A percentile compares a stretch with the other conserved stretches of the same genome.
Evolutionary conservation across 2,113 vertebrate genomes (phyloP).

Genomic region (Tautogolabrus adspersus): DNA sequence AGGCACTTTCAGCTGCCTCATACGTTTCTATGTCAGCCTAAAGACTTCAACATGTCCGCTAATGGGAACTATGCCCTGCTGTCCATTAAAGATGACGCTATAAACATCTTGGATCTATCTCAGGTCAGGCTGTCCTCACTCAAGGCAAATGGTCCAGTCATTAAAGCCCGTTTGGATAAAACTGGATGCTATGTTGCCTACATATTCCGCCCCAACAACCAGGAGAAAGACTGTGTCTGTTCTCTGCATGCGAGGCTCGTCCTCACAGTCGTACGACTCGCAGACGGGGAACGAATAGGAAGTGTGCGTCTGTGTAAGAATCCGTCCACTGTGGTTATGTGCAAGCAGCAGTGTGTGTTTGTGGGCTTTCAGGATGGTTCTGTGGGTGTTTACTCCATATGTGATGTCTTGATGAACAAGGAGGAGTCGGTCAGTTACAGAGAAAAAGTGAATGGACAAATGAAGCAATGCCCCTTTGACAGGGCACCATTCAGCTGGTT

Average conservation of each 20-base stretch:
- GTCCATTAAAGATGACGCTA: slow-evolving; percentile 53
- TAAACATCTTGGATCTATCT: slow-evolving; percentile 79
- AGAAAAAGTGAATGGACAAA: slow-evolving; percentile 1
- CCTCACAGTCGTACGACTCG: slow-evolving; percentile 73
- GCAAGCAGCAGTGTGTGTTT: slow-evolving; percentile 70
- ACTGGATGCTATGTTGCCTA: slow-evolving; percentile 74
- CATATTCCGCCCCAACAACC: slow-evolving; percentile 43
- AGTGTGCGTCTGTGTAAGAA: slow-evolving; percentile 72
- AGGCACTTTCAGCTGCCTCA: slow-evolving; percentile 80
- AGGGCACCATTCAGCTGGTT: slow-evolving; percentile 53
- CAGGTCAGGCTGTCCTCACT: slow-evolving; percentile 75
- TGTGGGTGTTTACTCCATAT: slow-evolving; percentile 80
- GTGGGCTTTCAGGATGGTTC: slow-evolving; percentile 86
- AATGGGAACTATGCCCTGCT: slow-evolving; percentile 79
- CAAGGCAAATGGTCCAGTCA: slow-evolving; percentile 66
- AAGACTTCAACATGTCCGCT: slow-evolving; percentile 77
- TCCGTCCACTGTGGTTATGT: slow-evolving; percentile 66
- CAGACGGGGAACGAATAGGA: slow-evolving; percentile 76
- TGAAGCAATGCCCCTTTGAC: slow-evolving; percentile 57
- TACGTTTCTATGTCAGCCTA: slow-evolving; percentile 58
- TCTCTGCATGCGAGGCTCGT: slow-evolving; percentile 63
- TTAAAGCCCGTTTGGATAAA: slow-evolving; percentile 70
- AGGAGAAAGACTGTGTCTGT: slow-evolving; percentile 56
- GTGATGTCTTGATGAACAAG: slow-evolving; percentile 14
- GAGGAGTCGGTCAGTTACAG: slow-evolving; percentile 19